Conservation (phyloP, 2,888 invertebrate genomes). For the Protodeltote pygarga region DNA sequence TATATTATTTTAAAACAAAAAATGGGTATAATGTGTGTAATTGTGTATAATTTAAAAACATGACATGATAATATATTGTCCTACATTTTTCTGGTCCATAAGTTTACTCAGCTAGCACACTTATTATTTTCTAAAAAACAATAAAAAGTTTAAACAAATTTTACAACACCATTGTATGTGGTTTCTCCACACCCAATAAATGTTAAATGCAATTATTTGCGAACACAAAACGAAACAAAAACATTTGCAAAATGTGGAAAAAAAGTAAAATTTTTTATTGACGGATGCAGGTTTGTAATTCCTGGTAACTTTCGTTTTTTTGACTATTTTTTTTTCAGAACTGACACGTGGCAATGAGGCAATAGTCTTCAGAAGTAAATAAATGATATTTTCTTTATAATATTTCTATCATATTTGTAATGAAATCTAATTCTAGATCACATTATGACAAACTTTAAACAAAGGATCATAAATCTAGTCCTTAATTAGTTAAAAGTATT, state of each 20-base stretch:
- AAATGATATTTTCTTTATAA: neutral
- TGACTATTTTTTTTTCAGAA: conserved; percentile 3
- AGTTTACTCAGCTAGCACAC: conserved; percentile 8
- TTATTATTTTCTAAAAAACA: conserved; percentile 15
- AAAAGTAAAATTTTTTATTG: conserved; percentile 16
- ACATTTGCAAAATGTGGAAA: conserved; percentile 23
- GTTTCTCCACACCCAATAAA: conserved; percentile 44
- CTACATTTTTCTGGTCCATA: neutral
- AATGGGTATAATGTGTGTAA: too few relatives aligned
- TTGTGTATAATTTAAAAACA: too few relatives aligned
- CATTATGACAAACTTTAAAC: too few relatives aligned
- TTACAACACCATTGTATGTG: conserved; percentile 33
- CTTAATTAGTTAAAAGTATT: too few relatives aligned
- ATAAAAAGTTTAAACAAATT: conserved; percentile 9
- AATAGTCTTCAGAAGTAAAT: neutral
- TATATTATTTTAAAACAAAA: too few relatives aligned
- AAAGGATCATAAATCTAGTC: too few relatives aligned
- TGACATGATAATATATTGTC: too few relatives aligned
- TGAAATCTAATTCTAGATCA: too few relatives aligned
- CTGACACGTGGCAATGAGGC: conserved; percentile 29
- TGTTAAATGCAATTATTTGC: conserved; percentile 19
- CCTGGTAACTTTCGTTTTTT: conserved; percentile 44
- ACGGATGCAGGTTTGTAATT: conserved; percentile 25
- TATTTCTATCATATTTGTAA: too few relatives aligned
- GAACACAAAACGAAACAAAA: conserved; percentile 21